Percentiles rank a stretch among this genome's conserved stretches.
These are phyloP conservation scores for Campylorhamphus procurvoides DNA, from an alignment of 2,113 vertebrate species.

Conservation along the genomic window DNA sequence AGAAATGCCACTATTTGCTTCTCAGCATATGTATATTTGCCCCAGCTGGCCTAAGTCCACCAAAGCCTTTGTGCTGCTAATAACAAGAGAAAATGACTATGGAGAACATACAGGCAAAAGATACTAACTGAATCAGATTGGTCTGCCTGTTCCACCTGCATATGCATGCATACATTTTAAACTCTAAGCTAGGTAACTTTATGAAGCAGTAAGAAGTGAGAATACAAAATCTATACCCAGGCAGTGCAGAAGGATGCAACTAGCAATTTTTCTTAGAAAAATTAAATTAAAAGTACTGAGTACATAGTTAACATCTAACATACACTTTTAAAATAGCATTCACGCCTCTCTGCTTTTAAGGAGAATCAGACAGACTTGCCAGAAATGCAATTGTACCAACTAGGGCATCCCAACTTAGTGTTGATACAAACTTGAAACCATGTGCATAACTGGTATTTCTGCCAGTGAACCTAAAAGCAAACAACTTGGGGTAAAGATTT, in stretches of 20 bases:
- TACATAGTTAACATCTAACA: neutral
- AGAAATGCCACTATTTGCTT: neutral
- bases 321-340: neutral
- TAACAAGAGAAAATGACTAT: neutral
- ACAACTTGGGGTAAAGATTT: neutral
- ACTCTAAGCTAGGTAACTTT: neutral
- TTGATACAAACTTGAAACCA: neutral
- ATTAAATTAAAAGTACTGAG: neutral
- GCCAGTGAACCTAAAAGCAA: neutral
- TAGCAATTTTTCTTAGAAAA: neutral
- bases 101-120: neutral
- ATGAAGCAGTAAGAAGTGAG: neutral
- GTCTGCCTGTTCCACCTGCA: neutral
- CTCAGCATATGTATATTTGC: neutral
- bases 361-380: neutral
- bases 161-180: neutral
- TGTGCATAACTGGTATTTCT: neutral
- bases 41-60: neutral
- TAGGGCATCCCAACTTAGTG: neutral
- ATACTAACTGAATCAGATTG: neutral
- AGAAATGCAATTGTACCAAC: neutral
- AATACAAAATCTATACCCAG: neutral
- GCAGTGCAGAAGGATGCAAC: neutral
- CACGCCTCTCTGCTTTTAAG: neutral
- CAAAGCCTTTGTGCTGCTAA: neutral